Percentiles rank a stretch among this genome's conserved stretches.
Evolutionary conservation across 1,140 invertebrate species (phyloP).

Genomic region (Anoplolepis gracilipes): DNA sequence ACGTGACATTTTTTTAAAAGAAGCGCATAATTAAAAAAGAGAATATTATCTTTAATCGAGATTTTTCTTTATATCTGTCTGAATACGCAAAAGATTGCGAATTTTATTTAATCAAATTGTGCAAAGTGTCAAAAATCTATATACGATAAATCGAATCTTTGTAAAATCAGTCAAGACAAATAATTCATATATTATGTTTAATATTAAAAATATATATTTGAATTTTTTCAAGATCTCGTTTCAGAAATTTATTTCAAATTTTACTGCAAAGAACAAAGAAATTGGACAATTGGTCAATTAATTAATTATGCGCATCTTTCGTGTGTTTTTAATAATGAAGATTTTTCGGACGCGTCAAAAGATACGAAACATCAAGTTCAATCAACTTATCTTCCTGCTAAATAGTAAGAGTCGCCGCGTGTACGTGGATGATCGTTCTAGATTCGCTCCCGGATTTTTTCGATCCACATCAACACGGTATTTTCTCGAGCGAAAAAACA

Average conservation of each 20-base stretch:
- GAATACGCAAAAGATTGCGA: background rate
- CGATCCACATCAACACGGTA: constrained; percentile 33
- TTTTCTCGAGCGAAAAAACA: background rate
- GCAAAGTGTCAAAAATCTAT: background rate
- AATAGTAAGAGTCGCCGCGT: constrained; percentile 11
- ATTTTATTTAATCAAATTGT: background rate
- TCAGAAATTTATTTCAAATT: background rate
- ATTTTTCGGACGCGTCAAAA: constrained; percentile 23
- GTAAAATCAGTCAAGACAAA: background rate
- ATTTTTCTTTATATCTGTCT: background rate
- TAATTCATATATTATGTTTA: background rate
- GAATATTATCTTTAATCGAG: background rate
- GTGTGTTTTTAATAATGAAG: background rate
- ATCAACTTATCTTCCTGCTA: constrained; percentile 48
- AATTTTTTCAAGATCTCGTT: background rate
- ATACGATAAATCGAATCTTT: background rate
- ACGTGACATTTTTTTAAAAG: background rate
- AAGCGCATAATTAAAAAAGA: constrained; percentile 8
- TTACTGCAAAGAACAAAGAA: background rate
- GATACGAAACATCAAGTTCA: constrained; percentile 40
- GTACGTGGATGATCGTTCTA: too few relatives aligned
- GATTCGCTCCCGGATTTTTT: background rate
- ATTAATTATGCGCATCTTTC: constrained; percentile 5
- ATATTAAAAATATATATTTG: background rate
- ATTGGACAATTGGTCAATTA: constrained; percentile 21